Evolutionary conservation across 2,113 vertebrate genomes (phyloP).

Genomic region (Petrocephalus zakoni): DNA sequence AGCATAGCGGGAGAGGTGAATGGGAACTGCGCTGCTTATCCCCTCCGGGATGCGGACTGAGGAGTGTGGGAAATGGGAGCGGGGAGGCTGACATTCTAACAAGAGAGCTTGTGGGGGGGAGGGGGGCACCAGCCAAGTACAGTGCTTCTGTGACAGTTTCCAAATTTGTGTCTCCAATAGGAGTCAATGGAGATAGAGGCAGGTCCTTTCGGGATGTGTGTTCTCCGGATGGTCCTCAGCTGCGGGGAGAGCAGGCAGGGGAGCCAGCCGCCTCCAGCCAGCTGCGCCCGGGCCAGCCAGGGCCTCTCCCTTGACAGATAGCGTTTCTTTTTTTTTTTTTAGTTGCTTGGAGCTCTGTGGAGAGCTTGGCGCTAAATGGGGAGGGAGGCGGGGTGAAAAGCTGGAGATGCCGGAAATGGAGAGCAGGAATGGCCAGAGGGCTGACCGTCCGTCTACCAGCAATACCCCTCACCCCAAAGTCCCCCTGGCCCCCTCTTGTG

Average conservation of each 20-base stretch:
- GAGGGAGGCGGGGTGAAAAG: not conserved
- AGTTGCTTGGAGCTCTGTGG: constrained; percentile 3
- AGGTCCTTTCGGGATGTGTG: not conserved
- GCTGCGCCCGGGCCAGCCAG: not conserved
- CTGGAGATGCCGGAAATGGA: constrained; percentile 4
- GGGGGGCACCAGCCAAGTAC: not conserved
- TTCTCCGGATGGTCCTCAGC: not conserved
- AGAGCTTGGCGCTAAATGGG: not conserved
- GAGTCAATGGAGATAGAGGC: not conserved
- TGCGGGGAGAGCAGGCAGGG: constrained; percentile 3
- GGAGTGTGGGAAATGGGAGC: constrained; percentile 57
- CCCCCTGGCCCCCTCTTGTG: not conserved
- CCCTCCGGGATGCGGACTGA: constrained; percentile 39
- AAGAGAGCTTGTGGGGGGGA: constrained; percentile 42
- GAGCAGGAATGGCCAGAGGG: constrained; percentile 3
- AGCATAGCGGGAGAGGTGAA: constrained; percentile 28
- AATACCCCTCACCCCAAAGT: not conserved
- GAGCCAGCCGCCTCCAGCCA: constrained; percentile 7
- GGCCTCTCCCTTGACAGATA: not conserved
- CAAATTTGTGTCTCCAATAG: not conserved
- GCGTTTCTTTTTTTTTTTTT: not conserved
- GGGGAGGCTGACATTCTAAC: constrained; percentile 52
- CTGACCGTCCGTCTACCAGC: not conserved
- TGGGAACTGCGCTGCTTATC: constrained; percentile 49
- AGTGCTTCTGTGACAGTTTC: constrained; percentile 6